A percentile compares a stretch with the other conserved stretches of the same genome.
These are phyloP conservation scores for Halcyon senegalensis DNA, from an alignment of 2,113 vertebrate genomes.

Conservation along the genomic window DNA sequence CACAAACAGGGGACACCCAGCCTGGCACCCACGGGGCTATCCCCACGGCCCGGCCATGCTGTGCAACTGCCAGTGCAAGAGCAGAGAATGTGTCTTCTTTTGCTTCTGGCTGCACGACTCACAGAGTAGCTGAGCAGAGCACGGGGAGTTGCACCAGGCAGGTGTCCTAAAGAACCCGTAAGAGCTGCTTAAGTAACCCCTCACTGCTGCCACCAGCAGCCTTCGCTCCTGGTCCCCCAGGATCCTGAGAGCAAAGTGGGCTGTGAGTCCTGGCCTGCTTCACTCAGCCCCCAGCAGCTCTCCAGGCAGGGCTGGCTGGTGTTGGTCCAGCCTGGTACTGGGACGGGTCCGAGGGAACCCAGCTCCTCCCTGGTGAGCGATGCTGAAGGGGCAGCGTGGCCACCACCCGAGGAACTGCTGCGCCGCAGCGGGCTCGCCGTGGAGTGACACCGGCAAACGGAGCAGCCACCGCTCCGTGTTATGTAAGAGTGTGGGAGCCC, in stretches of 20 bases:
- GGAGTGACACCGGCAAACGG: neutral
- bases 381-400: neutral
- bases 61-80: too few relatives aligned
- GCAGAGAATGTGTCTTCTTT: neutral
- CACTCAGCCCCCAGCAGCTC: neutral
- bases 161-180: neutral
- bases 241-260: neutral
- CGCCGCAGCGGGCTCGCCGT: fast-evolving
- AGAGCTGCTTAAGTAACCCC: neutral
- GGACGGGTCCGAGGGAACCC: neutral
- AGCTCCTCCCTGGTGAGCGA: fast-evolving
- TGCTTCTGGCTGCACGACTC: neutral
- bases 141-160: fast-evolving
- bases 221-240: too few relatives aligned
- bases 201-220: neutral
- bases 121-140: neutral
- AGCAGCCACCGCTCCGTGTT: neutral
- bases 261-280: neutral
- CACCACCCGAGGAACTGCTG: neutral
- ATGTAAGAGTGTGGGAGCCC: neutral
- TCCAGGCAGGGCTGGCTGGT: neutral
- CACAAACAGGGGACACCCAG: neutral
- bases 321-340: neutral
- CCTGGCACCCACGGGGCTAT: neutral
- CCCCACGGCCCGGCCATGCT: neutral